phyloP scores from a whole-genome alignment of 2,797 vertebrate genomes.

The Paguma larvata region DNA sequence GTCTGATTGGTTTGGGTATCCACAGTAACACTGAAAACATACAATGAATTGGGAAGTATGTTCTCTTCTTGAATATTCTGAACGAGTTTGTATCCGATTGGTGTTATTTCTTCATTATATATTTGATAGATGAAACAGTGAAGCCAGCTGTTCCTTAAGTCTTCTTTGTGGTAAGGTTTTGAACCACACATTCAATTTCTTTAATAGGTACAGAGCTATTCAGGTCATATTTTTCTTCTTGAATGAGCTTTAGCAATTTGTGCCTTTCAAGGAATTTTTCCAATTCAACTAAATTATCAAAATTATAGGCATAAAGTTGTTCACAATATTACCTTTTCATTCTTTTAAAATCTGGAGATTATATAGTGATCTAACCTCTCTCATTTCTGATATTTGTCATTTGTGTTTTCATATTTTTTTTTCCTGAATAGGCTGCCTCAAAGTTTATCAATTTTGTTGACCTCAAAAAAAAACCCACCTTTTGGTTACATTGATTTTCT shows the following conservation, averaged over 20 bases:
- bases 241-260: background rate
- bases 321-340: background rate
- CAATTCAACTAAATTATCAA: background rate
- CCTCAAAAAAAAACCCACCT: background rate
- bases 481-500: slow-evolving; percentile 31
- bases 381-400: slow-evolving; percentile 33
- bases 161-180: slow-evolving; percentile 16
- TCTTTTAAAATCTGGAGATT: slow-evolving; percentile 28
- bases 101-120: background rate
- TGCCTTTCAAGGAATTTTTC: background rate
- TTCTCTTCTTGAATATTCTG: background rate
- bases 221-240: background rate
- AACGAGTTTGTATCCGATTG: background rate
- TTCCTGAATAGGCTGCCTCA: background rate
- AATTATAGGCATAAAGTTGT: background rate
- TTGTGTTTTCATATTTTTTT: background rate
- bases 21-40: background rate
- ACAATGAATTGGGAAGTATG: background rate
- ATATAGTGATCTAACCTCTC: background rate
- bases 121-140: background rate
- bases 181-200: background rate
- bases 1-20: background rate
- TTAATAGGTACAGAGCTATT: background rate
- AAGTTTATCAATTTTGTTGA: background rate
- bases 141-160: background rate